Evolutionary conservation across 1,140 invertebrate genomes (phyloP), one percentile per base, ranked within the genome.

Genomic region (Babylonia areolata): DNA sequence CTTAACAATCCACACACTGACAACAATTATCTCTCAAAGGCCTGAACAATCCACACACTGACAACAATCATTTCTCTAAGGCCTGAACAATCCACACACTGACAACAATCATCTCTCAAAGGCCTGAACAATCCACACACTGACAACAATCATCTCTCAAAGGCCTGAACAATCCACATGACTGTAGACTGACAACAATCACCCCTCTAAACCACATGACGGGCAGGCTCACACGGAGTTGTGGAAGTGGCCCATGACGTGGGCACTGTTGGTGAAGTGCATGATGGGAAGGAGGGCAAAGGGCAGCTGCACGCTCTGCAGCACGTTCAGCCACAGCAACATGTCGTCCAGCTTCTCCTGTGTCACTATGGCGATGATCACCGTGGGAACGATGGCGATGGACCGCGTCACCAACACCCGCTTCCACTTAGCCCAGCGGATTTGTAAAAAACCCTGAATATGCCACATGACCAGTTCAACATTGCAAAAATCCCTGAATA

Each of bases 391-490:
- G 90, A 98, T 98, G 35, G 98, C 97, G 88, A 98, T 97, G 3
- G 96, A 96, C 88, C 98, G 95, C 0, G 98, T 98, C 81, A 98
- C 95, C 11, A 98, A 93, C 3, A 98, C 97, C 94, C 98, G 94
- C 91, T 97, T 97, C 98, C 98, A 98, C 75, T 97, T 95, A 0
- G 96, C 95, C 97, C 97, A 98, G 91, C 96, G 96, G 15, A 98
- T 95, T 92, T 98, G 97, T 11, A 98, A 94, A 92, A 98, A 98
- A 6, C 98, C 98, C 96, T 96, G 87, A 9, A 93, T 92, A 31
- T n/a, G n/a, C n/a, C n/a, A n/a, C n/a, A n/a, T n/a, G n/a, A n/a
- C n/a, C n/a, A n/a, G n/a, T n/a, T n/a, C n/a, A n/a, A n/a, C n/a
- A n/a, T n/a, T n/a, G n/a, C n/a, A n/a, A n/a, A n/a, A n/a, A n/a